Evolutionary conservation across 2,113 vertebrate species (phyloP).

Genomic region (Phyllostomus hastatus): DNA sequence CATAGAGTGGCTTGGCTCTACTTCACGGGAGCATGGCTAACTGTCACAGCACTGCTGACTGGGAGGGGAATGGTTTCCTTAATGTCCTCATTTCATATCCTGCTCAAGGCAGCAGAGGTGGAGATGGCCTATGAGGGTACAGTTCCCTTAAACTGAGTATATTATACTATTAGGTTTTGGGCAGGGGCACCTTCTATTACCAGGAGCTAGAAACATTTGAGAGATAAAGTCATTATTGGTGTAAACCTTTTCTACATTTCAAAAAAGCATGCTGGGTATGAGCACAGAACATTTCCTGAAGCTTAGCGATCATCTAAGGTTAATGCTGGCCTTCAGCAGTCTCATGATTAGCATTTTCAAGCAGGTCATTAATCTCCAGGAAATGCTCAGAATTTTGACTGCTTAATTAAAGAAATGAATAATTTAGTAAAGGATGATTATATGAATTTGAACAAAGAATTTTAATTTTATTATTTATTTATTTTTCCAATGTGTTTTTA

Average conservation of each 20-base stretch:
- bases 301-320: constrained; percentile 1
- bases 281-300: not conserved
- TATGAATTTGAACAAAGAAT: constrained; percentile 36
- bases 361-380: constrained; percentile 40
- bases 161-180: not conserved
- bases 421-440: constrained; percentile 59
- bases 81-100: not conserved
- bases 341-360: constrained; percentile 56
- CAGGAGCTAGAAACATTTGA: not conserved
- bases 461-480: too few species aligned
- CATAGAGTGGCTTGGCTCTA: not conserved
- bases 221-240: not conserved
- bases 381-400: constrained; percentile 45
- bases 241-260: not conserved
- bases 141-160: not conserved
- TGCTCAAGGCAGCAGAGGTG: not conserved
- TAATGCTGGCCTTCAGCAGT: not conserved
- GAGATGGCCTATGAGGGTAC: not conserved
- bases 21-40: not conserved
- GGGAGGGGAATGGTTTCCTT: not conserved
- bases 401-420: constrained; percentile 49
- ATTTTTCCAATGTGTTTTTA: too few species aligned
- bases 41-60: not conserved
- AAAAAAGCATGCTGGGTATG: not conserved
- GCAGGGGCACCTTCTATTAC: not conserved